Percentiles rank a stretch among this genome's conserved stretches.
phyloP scores from a whole-genome alignment of 2,888 invertebrate species.

The Apocheima hispidaria region DNA sequence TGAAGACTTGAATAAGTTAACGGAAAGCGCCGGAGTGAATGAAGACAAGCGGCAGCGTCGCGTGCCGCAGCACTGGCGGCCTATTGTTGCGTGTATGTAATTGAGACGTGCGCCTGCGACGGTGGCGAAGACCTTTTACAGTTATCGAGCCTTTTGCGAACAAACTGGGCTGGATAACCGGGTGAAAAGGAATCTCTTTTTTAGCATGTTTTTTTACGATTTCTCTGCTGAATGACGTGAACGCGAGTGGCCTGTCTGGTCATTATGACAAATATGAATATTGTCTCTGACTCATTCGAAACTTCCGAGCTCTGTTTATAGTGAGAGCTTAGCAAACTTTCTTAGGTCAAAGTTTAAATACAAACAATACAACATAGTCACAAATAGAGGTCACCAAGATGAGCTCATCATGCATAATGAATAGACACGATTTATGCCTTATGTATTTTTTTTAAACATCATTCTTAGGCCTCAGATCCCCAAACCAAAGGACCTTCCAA shows the following conservation, averaged over 20 bases:
- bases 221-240: slow-evolving; percentile 39
- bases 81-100: slow-evolving; percentile 73
- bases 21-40: slow-evolving; percentile 73
- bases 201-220: too few species aligned
- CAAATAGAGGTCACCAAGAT: slow-evolving; percentile 7
- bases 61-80: slow-evolving; percentile 55
- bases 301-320: not conserved
- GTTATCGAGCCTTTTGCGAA: slow-evolving; percentile 59
- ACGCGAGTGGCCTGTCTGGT: not conserved
- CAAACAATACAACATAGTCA: slow-evolving; percentile 28
- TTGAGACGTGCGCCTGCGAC: slow-evolving; percentile 25
- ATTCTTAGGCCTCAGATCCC: too few species aligned
- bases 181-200: slow-evolving; percentile 63
- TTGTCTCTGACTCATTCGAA: slow-evolving; percentile 18
- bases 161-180: slow-evolving; percentile 53
- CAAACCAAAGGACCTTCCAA: too few species aligned
- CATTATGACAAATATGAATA: slow-evolving; percentile 17
- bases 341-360: slow-evolving; percentile 24
- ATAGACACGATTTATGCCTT: slow-evolving; percentile 12
- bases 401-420: slow-evolving; percentile 1
- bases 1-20: slow-evolving; percentile 67
- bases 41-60: slow-evolving; percentile 51
- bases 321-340: slow-evolving; percentile 23
- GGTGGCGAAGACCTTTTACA: slow-evolving; percentile 54
- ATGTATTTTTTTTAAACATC: not conserved